phyloP scores from a whole-genome alignment of 2,113 vertebrate genomes.

The Perccottus glenii region DNA sequence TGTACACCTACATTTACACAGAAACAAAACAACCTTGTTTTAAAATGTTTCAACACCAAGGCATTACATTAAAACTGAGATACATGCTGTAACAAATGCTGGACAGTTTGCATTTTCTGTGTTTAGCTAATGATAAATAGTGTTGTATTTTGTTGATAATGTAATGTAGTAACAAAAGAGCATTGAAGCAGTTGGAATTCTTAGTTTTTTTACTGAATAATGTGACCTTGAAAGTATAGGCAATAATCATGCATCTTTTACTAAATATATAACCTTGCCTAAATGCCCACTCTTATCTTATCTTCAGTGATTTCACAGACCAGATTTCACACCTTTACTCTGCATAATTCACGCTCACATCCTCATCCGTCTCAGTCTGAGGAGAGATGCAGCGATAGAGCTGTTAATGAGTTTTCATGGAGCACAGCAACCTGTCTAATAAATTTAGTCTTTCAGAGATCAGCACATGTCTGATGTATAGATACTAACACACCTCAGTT shows the following conservation, averaged over 20 bases:
- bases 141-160: too few species aligned
- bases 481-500: neutral
- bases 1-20: constrained; percentile 14
- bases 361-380: constrained; percentile 25
- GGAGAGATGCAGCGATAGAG: constrained; percentile 42
- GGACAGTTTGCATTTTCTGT: too few species aligned
- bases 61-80: too few species aligned
- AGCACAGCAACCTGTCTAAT: constrained; percentile 23
- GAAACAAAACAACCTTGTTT: neutral
- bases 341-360: constrained; percentile 52
- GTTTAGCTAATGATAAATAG: too few species aligned
- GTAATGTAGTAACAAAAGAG: too few species aligned
- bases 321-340: constrained; percentile 38
- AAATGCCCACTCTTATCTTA: constrained; percentile 6
- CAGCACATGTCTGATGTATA: constrained; percentile 11
- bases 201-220: too few species aligned
- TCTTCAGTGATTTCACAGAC: constrained; percentile 21
- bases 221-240: too few species aligned
- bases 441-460: constrained; percentile 32
- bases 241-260: too few species aligned
- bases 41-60: too few species aligned
- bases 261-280: neutral
- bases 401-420: constrained; percentile 54
- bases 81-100: too few species aligned
- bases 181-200: too few species aligned